phyloP scores from a whole-genome alignment of 2,113 vertebrate species.

The Craseonycteris thonglongyai region DNA sequence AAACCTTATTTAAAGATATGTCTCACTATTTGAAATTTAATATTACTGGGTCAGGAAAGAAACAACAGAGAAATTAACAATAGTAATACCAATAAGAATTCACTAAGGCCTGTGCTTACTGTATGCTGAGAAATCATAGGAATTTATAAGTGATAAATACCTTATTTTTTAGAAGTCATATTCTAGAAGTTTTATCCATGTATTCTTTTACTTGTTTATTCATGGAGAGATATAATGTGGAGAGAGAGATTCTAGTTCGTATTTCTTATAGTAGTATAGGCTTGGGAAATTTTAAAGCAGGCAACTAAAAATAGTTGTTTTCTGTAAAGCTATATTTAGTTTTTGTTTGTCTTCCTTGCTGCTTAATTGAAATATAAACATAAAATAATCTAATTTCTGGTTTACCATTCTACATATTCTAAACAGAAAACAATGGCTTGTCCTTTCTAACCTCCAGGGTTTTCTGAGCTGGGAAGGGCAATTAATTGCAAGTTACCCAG shows the following conservation, averaged over 20 bases:
- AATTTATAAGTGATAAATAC: neutral
- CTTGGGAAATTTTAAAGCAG: constrained; percentile 31
- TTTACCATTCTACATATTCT: neutral
- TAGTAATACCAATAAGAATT: neutral
- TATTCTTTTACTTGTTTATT: neutral
- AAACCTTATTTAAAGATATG: neutral
- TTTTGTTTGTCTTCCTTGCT: constrained; percentile 54
- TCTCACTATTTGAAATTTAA: neutral
- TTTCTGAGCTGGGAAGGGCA: neutral
- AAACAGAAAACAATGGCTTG: neutral
- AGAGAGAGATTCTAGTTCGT: neutral
- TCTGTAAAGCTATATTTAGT: constrained; percentile 26
- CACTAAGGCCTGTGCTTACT: neutral
- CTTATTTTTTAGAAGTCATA: neutral
- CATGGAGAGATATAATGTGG: neutral
- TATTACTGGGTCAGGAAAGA: neutral
- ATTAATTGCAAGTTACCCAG: neutral
- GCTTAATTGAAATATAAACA: constrained; percentile 39
- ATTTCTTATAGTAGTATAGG: neutral
- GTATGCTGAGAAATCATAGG: neutral
- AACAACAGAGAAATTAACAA: neutral
- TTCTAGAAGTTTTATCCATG: neutral
- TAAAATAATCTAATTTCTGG: constrained; percentile 27
- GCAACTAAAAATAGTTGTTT: neutral
- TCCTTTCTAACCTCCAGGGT: neutral